phyloP scores from a whole-genome alignment of 2,888 invertebrate species.

The Spicauda simplicius region DNA sequence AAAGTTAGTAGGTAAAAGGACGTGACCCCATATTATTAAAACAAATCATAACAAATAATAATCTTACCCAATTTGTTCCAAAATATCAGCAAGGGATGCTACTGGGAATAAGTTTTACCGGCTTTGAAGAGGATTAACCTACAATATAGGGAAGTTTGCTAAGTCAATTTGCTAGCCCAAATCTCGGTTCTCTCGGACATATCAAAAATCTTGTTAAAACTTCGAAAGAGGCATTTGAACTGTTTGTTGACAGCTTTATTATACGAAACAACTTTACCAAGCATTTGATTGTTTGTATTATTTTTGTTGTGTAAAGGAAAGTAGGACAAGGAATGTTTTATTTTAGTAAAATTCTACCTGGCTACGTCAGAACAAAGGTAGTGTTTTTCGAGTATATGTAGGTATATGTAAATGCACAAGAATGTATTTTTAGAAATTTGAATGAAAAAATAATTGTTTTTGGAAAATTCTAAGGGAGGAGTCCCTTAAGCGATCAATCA shows the following conservation, averaged over 20 bases:
- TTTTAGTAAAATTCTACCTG: too few relatives aligned
- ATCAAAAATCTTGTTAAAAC: conserved; percentile 30
- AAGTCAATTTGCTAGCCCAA: conserved; percentile 23
- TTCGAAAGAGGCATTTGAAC: conserved; percentile 17
- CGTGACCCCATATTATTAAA: not conserved
- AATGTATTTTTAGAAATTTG: too few relatives aligned
- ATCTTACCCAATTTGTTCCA: not conserved
- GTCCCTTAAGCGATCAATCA: too few relatives aligned
- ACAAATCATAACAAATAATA: conserved; percentile 3
- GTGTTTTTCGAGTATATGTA: too few relatives aligned
- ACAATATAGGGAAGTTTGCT: conserved; percentile 13
- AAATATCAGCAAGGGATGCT: not conserved
- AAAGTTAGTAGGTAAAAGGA: too few relatives aligned
- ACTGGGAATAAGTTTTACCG: not conserved
- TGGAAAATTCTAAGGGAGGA: too few relatives aligned
- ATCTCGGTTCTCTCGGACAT: conserved; percentile 16
- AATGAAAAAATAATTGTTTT: too few relatives aligned
- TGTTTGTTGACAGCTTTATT: conserved; percentile 14
- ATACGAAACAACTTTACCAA: not conserved
- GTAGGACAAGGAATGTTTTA: not conserved
- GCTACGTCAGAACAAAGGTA: too few relatives aligned
- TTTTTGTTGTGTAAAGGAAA: not conserved
- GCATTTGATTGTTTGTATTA: not conserved
- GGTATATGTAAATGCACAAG: too few relatives aligned
- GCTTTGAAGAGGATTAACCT: conserved; percentile 8